A percentile compares a stretch with the other conserved stretches of the same genome.
These are phyloP conservation scores for Enteromius viviparus DNA, from an alignment of 2,797 vertebrate species.

Conservation along the genomic window DNA sequence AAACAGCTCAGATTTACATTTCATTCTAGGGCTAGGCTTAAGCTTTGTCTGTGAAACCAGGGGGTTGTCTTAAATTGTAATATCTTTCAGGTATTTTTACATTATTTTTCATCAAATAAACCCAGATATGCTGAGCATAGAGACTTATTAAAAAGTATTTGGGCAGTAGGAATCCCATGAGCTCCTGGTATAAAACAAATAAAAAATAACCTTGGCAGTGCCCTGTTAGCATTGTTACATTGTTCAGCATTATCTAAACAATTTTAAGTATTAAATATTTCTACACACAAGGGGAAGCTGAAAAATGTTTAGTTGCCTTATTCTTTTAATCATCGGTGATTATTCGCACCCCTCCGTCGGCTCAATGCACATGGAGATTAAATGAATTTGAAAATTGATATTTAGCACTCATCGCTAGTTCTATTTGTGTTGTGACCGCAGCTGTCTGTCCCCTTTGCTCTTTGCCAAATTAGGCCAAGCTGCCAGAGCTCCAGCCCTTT, in stretches of 20 bases:
- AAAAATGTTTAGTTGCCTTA: slow-evolving; percentile 15
- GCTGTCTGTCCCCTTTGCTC: slow-evolving; percentile 67
- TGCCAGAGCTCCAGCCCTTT: slow-evolving; percentile 96
- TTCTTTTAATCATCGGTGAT: slow-evolving; percentile 53
- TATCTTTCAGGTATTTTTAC: neutral
- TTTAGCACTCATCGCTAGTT: slow-evolving; percentile 63
- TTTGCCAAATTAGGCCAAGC: slow-evolving; percentile 88
- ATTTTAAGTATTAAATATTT: neutral
- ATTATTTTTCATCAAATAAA: neutral
- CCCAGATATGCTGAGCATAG: neutral
- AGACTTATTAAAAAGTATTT: neutral
- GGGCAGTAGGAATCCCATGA: neutral
- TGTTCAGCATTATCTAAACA: neutral
- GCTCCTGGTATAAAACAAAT: neutral
- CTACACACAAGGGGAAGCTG: neutral
- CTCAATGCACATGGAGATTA: slow-evolving; percentile 58
- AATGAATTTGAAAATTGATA: slow-evolving; percentile 69
- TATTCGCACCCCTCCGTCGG: slow-evolving; percentile 53
- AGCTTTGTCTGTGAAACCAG: too few species aligned
- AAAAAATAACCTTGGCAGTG: neutral
- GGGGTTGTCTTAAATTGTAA: neutral
- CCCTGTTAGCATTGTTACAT: neutral
- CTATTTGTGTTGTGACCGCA: slow-evolving; percentile 77
- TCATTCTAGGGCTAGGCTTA: too few species aligned
- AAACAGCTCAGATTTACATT: too few species aligned